Base-by-base conservation (phyloP, 2,888 invertebrate genomes). In the Melinopterus prodromus region DNA sequence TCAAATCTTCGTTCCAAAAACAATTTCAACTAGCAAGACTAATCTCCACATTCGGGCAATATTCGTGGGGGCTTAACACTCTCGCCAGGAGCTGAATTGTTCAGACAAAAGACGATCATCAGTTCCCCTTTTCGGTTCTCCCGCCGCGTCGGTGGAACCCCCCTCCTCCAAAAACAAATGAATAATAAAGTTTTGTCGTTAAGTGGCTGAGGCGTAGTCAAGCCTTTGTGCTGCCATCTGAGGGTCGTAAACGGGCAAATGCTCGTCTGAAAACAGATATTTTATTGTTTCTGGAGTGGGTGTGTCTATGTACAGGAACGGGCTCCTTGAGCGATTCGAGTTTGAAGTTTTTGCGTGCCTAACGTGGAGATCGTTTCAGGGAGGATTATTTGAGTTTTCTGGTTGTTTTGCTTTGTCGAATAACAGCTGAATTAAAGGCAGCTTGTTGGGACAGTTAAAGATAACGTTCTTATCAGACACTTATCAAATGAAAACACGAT, bases 131-230 rank as follows among this genome's bases (percentile, higher is more conserved):
- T 53, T 53, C 53, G 53, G 3, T 12, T 2, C 53, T 12, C 3
- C 53, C 53, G 53, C 1, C 53, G 53, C 53, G 53, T 53, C 53
- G 53, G 9, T 53, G 53, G 12, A 53, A 6, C 53, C 53, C 53
- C 53, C 53, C 53, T 53, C 53, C 53, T 53, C 53, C 53, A 53
- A 53, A 53, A 53, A 53, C 53, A 53, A 53, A 53, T 53, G 53
- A 53, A 53, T 53, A 53, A 53, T 53, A 53, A 53, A 53, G 53
- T 53, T 53, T 53, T 53, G 53, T 53, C 53, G 53, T 53, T 53
- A 53, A 53, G 53, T 53, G 53, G 53, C 53, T 53, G 53, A 53
- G 53, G 53, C 53, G 53, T 53, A 53, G 53, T 53, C 53, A 6
- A 53, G 5, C 53, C 53, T 53, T 53, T 53, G 53, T 53, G 53